Evolutionary conservation across 2,797 vertebrate genomes (phyloP).

Genomic region (Phoebastria nigripes): DNA sequence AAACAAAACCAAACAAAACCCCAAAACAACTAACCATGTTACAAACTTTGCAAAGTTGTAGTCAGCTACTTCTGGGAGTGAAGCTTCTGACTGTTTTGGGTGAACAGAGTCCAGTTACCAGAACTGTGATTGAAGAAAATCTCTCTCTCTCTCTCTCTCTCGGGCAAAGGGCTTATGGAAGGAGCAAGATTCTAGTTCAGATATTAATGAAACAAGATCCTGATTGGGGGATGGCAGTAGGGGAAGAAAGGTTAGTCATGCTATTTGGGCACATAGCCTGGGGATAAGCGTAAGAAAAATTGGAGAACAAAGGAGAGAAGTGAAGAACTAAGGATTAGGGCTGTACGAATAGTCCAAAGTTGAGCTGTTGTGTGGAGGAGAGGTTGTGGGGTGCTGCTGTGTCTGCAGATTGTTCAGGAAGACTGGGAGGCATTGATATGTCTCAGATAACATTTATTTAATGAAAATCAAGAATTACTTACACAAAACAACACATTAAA

Average conservation of each 20-base stretch:
- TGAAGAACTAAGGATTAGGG: neutral
- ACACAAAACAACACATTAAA: neutral
- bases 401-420: neutral
- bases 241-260: neutral
- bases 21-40: neutral
- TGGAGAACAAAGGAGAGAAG: neutral
- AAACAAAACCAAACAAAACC: neutral
- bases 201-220: neutral
- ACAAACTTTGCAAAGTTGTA: neutral
- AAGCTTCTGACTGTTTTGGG: neutral
- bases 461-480: neutral
- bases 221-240: neutral
- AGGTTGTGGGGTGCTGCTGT: neutral
- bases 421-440: neutral
- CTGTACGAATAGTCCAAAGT: accelerated
- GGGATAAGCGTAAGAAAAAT: neutral
- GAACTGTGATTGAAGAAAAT: neutral
- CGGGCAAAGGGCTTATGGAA: neutral
- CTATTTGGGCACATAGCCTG: neutral
- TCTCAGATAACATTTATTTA: neutral
- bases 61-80: neutral
- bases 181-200: neutral
- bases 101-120: neutral
- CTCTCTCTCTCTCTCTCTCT: accelerated
- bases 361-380: neutral